Evolutionary conservation across 1,140 invertebrate genomes (phyloP), one percentile per base, ranked within the genome.

Genomic region (Cryptotermes secundus): DNA sequence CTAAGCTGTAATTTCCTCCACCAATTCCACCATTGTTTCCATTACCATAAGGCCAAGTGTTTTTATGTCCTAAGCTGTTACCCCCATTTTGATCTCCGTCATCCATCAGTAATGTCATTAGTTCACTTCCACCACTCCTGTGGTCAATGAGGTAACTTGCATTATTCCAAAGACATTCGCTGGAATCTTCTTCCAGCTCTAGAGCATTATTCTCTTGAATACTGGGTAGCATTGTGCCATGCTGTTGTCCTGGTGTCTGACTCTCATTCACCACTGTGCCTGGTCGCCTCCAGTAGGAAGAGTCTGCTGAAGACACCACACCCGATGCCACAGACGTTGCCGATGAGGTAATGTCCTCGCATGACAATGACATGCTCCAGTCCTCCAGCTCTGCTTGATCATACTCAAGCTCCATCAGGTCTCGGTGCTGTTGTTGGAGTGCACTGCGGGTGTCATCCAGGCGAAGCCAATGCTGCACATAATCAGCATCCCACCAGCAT

Each of bases 371-470:
- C 88, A 95, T 92, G 87, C 93, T 95, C 95, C 95, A 96, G 87
- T 96, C 95, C 90, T 95, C 95, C 83, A 96, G 88, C 89, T 96
- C 95, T 10, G 94, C 92, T 86, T 93, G 91, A 87, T 95, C 94
- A 87, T 95, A 95, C 87, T 95, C 94, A 86, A 95, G 89, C 87
- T 94, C 94, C 53, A 94, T 90, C 81, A 94, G 88, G 87, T 94
- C 93, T 85, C 93, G 90, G 86, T 94, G 93, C 86, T 94, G 92
- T 87, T 94, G 93, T 86, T 93, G 92, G 36, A 93, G 86, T 2
- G 92, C 92, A 84, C 93, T 93, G 86, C 93, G 90, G 0, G 93
- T 93, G 85, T 95, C 94, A 87, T 95, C 94, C 86, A 95, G 88
- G 87, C 93, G 91, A 45, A 95, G 88, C 94, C 94, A 95, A 86